Base-by-base conservation (phyloP, 2,888 invertebrate genomes). In the Scaptomyza reducta region DNA sequence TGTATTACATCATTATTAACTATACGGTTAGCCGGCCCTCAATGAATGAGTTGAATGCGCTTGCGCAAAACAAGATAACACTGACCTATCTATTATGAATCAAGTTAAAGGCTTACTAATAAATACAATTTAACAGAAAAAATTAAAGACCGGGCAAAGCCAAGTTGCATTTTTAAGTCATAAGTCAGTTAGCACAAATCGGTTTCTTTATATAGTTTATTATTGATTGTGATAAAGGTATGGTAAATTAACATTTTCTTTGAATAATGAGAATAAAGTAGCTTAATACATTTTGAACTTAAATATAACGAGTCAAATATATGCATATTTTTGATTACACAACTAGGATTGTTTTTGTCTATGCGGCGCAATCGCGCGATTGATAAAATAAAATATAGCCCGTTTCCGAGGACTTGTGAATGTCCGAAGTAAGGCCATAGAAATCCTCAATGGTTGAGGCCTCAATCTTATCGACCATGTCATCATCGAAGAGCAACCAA, bases 401-500 rank as follows among this genome's bases (percentile, higher is more conserved):
- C 57, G 99, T 99, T 93, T 99, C 99, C 40, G 99, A 99, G 77
- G 98, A 99, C 93, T 99, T 99, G 92, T 99, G 99, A 91, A 98
- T 96, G 92, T 99, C 99, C 70, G 98, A 98, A 62, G 99, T 98
- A 90, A 99, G 95, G 90, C 99, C 99, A 93, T 99, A 99, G 93
- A 99, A 99, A 92, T 99, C 99, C 94, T 99, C 99, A 93, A 99
- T 99, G 81, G 91, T 96, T 63, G 98, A 97, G 57, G 98, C 97
- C 92, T 99, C 99, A 90, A 99, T 99, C 96, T 99, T 99, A 93
- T 99, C 99, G 75, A 99, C 99, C 95, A 99, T 98, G 91, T 99
- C 99, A 92, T 99, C 99, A 92, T 99, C 99, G 93, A 99, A 99
- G 6, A 99, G 94, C 78, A 99, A 93, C 99, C 99, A 99, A 92